Conservation (phyloP, 1,140 invertebrate species). For the Diachasma alloeum region DNA sequence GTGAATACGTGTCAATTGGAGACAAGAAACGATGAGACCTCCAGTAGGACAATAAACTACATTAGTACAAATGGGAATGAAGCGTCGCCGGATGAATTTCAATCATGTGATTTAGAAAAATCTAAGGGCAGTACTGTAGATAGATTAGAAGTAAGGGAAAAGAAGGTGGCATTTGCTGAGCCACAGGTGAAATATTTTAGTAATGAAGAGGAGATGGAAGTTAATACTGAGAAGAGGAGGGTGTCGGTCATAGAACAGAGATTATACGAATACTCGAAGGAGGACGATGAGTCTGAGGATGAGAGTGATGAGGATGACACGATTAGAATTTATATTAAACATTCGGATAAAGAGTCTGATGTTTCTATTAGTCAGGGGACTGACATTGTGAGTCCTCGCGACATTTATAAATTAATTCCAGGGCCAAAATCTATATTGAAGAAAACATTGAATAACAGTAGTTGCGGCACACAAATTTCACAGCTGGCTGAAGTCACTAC, state of each 20-base stretch:
- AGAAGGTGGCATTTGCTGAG: conserved; percentile 34
- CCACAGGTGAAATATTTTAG: conserved; percentile 29
- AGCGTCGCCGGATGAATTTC: neutral
- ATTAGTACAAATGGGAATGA: conserved; percentile 8
- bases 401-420: conserved; percentile 48
- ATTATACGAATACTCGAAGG: conserved; percentile 18
- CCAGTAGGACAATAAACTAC: neutral
- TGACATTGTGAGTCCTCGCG: conserved; percentile 43
- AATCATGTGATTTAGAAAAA: neutral
- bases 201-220: conserved; percentile 10
- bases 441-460: conserved; percentile 37
- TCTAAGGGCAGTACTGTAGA: neutral
- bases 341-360: conserved; percentile 35
- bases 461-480: conserved; percentile 14
- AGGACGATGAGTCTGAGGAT: conserved; percentile 22
- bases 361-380: conserved; percentile 4
- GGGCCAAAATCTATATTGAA: conserved; percentile 54
- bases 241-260: conserved; percentile 25
- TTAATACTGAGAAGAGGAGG: conserved; percentile 14
- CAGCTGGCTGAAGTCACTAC: conserved; percentile 25
- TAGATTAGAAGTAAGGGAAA: conserved; percentile 23
- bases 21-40: neutral
- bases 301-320: conserved; percentile 33
- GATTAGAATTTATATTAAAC: conserved; percentile 48
- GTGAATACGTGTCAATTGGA: conserved; percentile 18